A percentile compares a stretch with the other conserved stretches of the same genome.
These are phyloP conservation scores for Heliconius hortense DNA, from an alignment of 2,888 invertebrate genomes.

Conservation along the genomic window DNA sequence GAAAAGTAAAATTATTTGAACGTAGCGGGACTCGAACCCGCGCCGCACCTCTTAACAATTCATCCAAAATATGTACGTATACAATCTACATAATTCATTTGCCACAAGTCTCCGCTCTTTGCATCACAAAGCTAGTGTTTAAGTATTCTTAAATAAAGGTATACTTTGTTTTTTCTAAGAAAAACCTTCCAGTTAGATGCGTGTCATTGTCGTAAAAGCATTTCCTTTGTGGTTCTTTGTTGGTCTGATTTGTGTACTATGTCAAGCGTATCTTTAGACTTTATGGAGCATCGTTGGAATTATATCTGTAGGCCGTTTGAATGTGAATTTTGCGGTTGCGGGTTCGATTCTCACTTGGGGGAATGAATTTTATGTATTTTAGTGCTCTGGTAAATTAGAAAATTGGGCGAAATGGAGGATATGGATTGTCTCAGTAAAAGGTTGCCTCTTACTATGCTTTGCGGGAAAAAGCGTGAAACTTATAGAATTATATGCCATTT, in stretches of 20 bases:
- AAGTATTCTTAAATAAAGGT: conserved; percentile 24
- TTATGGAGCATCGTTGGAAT: background rate
- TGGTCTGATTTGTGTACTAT: conserved; percentile 15
- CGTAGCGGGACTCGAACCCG: background rate
- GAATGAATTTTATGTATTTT: no score
- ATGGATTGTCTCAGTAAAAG: no score
- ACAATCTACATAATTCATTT: conserved; percentile 27
- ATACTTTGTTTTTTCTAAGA: conserved; percentile 25
- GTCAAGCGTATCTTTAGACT: conserved; percentile 20
- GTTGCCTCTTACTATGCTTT: no score
- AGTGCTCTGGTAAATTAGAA: no score
- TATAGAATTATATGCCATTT: no score
- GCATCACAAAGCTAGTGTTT: conserved; percentile 30
- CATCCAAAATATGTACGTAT: background rate
- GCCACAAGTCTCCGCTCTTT: conserved; percentile 15
- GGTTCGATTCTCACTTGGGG: no score
- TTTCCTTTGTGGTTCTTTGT: conserved; percentile 23
- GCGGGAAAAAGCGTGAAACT: no score
- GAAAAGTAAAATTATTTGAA: no score
- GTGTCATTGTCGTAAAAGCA: conserved; percentile 27
- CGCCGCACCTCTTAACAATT: no score
- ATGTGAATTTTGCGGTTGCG: no score
- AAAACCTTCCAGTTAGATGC: conserved; percentile 23
- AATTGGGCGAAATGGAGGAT: no score
- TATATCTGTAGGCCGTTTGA: no score